These are phyloP conservation scores for Rhabdophis nuchalis DNA, from an alignment of 2,797 vertebrate species.

Conservation along the genomic window DNA sequence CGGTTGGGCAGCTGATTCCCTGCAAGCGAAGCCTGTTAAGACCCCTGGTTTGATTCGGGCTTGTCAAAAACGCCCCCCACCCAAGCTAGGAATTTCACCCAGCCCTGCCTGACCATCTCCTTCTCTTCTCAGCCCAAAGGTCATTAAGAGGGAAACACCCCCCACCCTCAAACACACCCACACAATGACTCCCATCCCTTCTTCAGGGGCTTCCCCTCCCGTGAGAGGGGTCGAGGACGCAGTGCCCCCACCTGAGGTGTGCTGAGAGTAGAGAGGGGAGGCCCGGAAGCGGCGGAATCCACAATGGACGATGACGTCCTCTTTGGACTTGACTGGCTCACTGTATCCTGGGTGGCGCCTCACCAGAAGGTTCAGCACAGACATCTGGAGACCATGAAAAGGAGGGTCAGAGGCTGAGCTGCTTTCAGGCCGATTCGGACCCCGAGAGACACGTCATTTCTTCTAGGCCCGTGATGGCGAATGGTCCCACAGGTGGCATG, in stretches of 20 bases:
- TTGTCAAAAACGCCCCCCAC: not conserved
- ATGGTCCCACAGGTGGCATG: no score
- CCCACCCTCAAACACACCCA: no score
- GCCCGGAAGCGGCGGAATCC: constrained; percentile 91
- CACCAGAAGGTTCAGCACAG: constrained; percentile 90
- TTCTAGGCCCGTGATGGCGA: not conserved
- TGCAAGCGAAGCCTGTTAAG: not conserved
- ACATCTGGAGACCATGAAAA: constrained; percentile 79
- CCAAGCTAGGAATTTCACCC: not conserved
- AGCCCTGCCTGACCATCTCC: not conserved
- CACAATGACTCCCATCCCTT: not conserved
- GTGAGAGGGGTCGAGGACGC: no score
- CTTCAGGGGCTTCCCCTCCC: not conserved
- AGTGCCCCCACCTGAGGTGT: constrained; percentile 81
- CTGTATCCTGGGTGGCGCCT: constrained; percentile 80
- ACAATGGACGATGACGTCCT: constrained; percentile 93
- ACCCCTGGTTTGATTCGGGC: not conserved
- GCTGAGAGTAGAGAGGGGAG: constrained; percentile 91
- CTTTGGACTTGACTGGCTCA: constrained; percentile 87
- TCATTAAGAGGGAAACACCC: not conserved
- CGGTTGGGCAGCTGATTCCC: not conserved
- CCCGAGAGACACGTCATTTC: not conserved
- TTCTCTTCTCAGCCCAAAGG: not conserved
- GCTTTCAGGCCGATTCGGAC: not conserved
- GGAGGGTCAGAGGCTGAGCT: not conserved